These are phyloP conservation scores for Recurvirostra avosetta DNA, from an alignment of 2,113 vertebrate genomes.

Conservation along the genomic window DNA sequence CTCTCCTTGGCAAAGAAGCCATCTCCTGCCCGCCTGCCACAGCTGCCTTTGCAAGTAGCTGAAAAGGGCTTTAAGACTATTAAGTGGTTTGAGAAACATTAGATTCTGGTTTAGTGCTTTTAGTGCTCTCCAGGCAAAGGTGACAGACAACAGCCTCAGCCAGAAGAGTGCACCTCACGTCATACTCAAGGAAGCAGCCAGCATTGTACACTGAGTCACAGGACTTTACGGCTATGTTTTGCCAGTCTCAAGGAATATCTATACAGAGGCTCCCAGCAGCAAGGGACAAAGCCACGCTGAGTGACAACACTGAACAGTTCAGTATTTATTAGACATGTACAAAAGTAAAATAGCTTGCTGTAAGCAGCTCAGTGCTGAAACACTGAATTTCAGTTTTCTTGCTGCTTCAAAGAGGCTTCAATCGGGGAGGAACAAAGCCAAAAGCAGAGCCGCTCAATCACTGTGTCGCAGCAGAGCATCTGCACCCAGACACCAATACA, in stretches of 20 bases:
- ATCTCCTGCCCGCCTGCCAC: background rate
- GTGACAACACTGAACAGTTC: background rate
- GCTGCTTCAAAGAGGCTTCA: background rate
- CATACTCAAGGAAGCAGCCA: background rate
- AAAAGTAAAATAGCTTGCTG: conserved; percentile 24
- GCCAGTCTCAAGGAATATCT: background rate
- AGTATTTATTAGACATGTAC: background rate
- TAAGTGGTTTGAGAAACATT: background rate
- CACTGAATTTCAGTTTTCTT: conserved; percentile 15
- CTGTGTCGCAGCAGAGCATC: background rate
- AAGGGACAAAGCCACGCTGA: background rate
- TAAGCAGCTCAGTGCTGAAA: background rate
- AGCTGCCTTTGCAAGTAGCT: background rate
- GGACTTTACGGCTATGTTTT: background rate
- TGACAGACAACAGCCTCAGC: background rate
- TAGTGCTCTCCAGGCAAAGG: background rate
- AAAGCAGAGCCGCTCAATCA: background rate
- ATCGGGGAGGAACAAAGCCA: background rate
- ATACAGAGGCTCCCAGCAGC: background rate
- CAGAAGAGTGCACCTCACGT: background rate
- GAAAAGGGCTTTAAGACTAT: background rate
- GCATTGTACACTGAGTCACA: background rate
- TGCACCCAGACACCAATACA: background rate
- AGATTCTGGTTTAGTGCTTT: background rate
- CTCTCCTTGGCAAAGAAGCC: background rate